Conservation (phyloP, 2,113 vertebrate species). For the Dunckerocampus dactyliophorus region DNA sequence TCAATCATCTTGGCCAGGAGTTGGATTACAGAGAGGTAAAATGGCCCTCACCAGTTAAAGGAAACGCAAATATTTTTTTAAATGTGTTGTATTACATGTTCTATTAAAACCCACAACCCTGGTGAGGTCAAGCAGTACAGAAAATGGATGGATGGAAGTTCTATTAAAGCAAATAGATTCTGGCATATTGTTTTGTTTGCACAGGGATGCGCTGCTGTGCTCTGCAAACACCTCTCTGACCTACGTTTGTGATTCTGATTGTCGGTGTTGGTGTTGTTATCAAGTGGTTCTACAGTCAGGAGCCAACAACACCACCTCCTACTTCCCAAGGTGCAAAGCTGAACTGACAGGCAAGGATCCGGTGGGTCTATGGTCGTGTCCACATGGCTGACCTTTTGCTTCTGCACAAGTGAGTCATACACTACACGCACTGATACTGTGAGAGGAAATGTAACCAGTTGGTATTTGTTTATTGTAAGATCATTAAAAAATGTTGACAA, state of each 20-base stretch:
- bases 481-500: too few species aligned
- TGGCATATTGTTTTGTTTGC: constrained; percentile 16
- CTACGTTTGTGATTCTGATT: constrained; percentile 10
- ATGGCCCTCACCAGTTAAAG: constrained; percentile 22
- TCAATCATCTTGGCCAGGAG: constrained; percentile 54
- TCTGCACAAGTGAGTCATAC: neutral
- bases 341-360: constrained; percentile 43
- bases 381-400: constrained; percentile 7
- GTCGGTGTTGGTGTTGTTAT: constrained; percentile 40
- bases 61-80: constrained; percentile 14
- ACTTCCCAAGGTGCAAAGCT: constrained; percentile 18
- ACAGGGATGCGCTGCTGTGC: constrained; percentile 45
- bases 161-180: constrained; percentile 31
- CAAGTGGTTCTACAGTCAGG: constrained; percentile 17
- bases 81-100: constrained; percentile 14
- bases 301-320: constrained; percentile 26
- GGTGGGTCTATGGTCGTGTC: constrained; percentile 37
- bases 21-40: constrained; percentile 45
- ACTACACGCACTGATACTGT: too few species aligned
- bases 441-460: neutral
- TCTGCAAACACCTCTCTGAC: neutral
- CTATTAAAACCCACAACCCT: neutral
- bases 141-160: neutral
- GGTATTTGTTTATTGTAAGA: neutral
- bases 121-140: too few species aligned